A percentile compares a stretch with the other conserved stretches of the same genome.
Conservation (phyloP, 2,113 vertebrate genomes). For the Alligator mississippiensis region DNA sequence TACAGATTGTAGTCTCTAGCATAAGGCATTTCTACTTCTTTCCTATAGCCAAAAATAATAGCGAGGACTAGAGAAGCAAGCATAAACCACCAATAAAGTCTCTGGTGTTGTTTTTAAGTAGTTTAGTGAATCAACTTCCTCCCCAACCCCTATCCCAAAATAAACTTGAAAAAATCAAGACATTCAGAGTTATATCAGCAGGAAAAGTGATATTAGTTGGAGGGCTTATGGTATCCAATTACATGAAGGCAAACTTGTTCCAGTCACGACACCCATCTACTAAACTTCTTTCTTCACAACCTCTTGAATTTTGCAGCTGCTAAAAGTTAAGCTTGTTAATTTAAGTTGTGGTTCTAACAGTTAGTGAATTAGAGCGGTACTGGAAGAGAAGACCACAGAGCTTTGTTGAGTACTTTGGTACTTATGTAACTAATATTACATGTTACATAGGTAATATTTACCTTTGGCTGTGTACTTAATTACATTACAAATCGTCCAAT, state of each 20-base stretch:
- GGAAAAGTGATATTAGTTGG: background rate
- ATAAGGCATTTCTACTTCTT: background rate
- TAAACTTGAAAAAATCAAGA: constrained; percentile 3
- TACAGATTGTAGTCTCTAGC: background rate
- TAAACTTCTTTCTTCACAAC: background rate
- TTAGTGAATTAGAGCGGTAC: constrained; percentile 11
- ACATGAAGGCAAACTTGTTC: background rate
- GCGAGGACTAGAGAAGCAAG: background rate
- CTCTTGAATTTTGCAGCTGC: background rate
- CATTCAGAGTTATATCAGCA: background rate
- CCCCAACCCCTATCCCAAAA: background rate
- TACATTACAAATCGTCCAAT: background rate
- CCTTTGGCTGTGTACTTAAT: background rate
- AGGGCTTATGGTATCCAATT: background rate
- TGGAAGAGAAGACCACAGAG: background rate
- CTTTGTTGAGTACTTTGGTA: background rate
- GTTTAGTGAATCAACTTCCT: background rate
- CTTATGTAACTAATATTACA: background rate
- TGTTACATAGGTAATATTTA: background rate
- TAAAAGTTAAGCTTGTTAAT: constrained; percentile 21
- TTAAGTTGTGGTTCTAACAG: background rate
- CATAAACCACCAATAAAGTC: background rate
- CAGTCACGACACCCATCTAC: background rate
- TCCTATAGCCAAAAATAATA: background rate
- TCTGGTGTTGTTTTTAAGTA: background rate